These are phyloP conservation scores for Eueides isabella DNA, from an alignment of 1,140 invertebrate species.

Conservation along the genomic window DNA sequence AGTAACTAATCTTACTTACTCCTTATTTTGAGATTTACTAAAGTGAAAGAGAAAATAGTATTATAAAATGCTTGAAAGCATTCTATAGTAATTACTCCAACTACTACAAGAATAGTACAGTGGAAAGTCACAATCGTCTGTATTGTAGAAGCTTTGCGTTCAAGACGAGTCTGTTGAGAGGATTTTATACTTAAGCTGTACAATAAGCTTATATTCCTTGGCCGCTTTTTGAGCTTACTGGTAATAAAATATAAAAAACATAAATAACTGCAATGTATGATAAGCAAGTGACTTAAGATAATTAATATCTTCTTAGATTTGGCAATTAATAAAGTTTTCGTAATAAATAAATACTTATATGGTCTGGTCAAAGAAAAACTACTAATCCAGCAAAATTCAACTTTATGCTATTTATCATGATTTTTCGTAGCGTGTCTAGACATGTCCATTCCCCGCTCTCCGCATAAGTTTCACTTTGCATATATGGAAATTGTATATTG, in stretches of 20 bases:
- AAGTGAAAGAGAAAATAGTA: not conserved
- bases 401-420: no score
- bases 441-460: no score
- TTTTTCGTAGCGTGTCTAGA: no score
- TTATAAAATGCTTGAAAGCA: not conserved
- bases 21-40: not conserved
- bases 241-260: not conserved
- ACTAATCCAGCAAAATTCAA: no score
- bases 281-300: no score
- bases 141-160: not conserved
- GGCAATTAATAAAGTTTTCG: no score
- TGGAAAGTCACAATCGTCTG: not conserved
- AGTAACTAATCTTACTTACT: conserved; percentile 5
- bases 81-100: not conserved
- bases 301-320: no score
- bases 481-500: no score
- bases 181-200: not conserved
- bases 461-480: no score
- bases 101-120: not conserved
- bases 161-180: not conserved
- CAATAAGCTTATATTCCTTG: not conserved
- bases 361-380: no score
- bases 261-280: no score
- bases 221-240: not conserved
- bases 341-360: no score